Evolutionary conservation across 2,888 invertebrate genomes (phyloP).

Genomic region (Apamea sordens): DNA sequence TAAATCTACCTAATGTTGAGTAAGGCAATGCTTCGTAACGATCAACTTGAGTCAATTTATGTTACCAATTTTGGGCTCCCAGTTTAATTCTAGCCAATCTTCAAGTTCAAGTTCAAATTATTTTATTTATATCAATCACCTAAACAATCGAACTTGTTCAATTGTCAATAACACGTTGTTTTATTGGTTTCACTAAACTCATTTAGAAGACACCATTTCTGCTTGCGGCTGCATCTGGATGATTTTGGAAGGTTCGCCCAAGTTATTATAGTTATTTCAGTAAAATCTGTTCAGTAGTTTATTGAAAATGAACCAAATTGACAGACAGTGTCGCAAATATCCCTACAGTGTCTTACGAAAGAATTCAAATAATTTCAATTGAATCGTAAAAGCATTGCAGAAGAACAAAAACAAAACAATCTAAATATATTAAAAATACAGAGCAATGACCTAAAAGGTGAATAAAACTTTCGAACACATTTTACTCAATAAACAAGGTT

Average conservation of each 20-base stretch:
- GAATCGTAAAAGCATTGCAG: neutral
- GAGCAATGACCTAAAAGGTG: conserved; percentile 26
- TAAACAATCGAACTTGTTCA: neutral
- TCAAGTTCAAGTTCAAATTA: conserved; percentile 28
- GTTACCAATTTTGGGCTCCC: neutral
- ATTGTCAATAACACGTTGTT: neutral
- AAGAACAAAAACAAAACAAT: neutral
- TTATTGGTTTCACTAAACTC: neutral
- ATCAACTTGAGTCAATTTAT: conserved; percentile 14
- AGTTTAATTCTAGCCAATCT: conserved; percentile 2
- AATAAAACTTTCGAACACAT: neutral
- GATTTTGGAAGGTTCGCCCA: neutral
- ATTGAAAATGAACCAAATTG: neutral
- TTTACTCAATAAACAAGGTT: conserved; percentile 18
- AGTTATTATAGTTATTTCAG: neutral
- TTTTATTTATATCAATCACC: neutral
- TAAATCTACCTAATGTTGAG: neutral
- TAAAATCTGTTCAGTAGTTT: neutral
- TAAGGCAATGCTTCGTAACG: no score
- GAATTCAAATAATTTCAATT: conserved; percentile 17
- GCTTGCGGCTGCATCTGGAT: neutral
- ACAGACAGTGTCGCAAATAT: neutral
- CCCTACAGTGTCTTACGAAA: neutral
- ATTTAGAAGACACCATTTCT: neutral
- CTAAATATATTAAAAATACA: conserved; percentile 16